A percentile compares a stretch with the other conserved stretches of the same genome.
Evolutionary conservation across 2,797 vertebrate genomes (phyloP).

Genomic region (Thunnus albacares): DNA sequence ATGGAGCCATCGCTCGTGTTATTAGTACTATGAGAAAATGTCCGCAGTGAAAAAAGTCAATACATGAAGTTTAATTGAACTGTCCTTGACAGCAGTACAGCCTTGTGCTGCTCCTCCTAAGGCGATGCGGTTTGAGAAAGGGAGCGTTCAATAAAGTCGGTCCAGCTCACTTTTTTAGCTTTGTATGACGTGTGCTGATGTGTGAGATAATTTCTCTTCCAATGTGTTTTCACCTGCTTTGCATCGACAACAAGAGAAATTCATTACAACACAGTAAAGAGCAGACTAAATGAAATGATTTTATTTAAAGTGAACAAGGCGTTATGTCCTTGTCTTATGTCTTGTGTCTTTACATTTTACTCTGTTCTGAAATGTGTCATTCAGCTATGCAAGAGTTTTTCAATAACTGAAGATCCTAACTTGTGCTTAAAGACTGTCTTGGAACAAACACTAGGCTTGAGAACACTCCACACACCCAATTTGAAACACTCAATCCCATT

Average conservation of each 20-base stretch:
- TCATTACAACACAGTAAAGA: background rate
- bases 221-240: background rate
- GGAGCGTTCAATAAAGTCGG: conserved; percentile 2
- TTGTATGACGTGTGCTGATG: background rate
- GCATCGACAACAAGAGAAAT: background rate
- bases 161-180: background rate
- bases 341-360: background rate
- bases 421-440: background rate
- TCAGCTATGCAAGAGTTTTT: background rate
- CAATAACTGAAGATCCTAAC: background rate
- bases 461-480: background rate
- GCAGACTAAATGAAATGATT: background rate
- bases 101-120: background rate
- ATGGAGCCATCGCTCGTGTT: background rate
- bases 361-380: background rate
- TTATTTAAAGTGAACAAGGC: no score
- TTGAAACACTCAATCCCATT: background rate
- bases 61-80: background rate
- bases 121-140: conserved; percentile 1
- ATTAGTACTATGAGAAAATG: background rate
- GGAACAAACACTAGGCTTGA: background rate
- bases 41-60: background rate
- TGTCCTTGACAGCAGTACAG: conserved; percentile 11
- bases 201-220: background rate
- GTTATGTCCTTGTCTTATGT: background rate